A percentile compares a stretch with the other conserved stretches of the same genome.
Evolutionary conservation across 2,888 invertebrate species (phyloP).

Genomic region (Lepas anatifera): DNA sequence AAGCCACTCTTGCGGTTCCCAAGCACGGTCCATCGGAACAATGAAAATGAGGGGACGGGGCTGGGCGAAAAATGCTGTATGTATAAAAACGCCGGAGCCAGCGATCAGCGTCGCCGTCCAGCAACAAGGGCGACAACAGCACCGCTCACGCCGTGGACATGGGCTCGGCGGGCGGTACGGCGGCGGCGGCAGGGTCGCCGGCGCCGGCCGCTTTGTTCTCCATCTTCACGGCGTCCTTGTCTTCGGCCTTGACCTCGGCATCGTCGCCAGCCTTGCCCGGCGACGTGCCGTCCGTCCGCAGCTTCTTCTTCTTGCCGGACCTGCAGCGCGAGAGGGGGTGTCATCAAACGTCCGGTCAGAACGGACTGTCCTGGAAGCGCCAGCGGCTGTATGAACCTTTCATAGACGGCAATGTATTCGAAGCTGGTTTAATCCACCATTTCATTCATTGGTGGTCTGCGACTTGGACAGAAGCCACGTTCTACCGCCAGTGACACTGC

Average conservation of each 20-base stretch:
- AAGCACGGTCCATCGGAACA: too few species aligned
- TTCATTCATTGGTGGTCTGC: too few species aligned
- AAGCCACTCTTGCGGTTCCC: too few species aligned
- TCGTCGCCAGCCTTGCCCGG: not conserved
- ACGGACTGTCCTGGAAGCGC: too few species aligned
- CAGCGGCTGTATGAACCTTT: too few species aligned
- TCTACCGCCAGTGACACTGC: too few species aligned
- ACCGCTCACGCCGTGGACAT: not conserved
- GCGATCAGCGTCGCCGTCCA: not conserved
- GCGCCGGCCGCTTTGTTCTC: not conserved
- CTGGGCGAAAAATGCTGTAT: not conserved
- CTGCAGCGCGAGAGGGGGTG: not conserved
- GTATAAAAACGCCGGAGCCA: not conserved
- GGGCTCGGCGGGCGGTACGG: constrained; percentile 4
- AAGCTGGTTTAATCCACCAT: too few species aligned
- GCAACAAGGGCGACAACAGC: too few species aligned
- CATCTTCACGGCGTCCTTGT: not conserved
- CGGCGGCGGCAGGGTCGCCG: not conserved
- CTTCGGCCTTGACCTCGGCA: not conserved
- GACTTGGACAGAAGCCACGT: too few species aligned
- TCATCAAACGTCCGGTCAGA: too few species aligned
- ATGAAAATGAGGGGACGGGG: too few species aligned
- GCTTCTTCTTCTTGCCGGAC: not conserved
- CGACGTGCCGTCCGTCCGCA: not conserved
- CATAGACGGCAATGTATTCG: too few species aligned